Evolutionary conservation across 2,113 vertebrate genomes (phyloP), one percentile per base, ranked within the genome.

Genomic region (Synodontis membranacea): DNA sequence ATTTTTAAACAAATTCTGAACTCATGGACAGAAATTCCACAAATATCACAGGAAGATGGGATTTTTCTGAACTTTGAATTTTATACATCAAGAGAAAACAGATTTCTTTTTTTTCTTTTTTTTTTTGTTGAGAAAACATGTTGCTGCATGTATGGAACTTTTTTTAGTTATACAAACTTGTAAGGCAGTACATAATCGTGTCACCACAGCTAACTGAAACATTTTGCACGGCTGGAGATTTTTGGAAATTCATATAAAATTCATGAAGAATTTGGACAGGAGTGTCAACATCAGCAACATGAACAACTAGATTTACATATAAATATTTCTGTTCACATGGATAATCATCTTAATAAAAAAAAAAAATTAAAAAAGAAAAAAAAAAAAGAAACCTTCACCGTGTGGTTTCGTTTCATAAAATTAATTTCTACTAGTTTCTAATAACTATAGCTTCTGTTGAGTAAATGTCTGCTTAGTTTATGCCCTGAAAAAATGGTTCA

Each of bases 291-390:
- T 46, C 21, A 44, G 28, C 74, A 78, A 78, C 74, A 48, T 31
- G 39, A 37, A 80, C 19, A 80, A 37, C 31, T 6, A 80, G 50
- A 34, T 25, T 56, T 80, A 56, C 52, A 80, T 48, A 42, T 46
- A 64, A 82, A 82, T 31, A 62, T 66, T 82, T 50, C 60, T 48
- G 39, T 82, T 82, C 60, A 82, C 54, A 60, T 60, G 52, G 23
- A 11, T 25, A 21, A n/a, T 23, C 7, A 3, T 42, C 25, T 44
- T 10, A 54, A 54, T 19, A 79, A 17, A 19, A 31, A 34, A 52
- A 52, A 7, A 11, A 70, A 42, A 37, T 52, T 8, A 19, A 31
- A 34, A 52, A 52, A 7, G 4, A 70, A 42, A 37, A 1, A 31
- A 1, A 44, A 60, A 60, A 1, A 23, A 56, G 23, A 56, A 56